phyloP scores from a whole-genome alignment of 2,113 vertebrate species.

The Neofelis nebulosa region DNA sequence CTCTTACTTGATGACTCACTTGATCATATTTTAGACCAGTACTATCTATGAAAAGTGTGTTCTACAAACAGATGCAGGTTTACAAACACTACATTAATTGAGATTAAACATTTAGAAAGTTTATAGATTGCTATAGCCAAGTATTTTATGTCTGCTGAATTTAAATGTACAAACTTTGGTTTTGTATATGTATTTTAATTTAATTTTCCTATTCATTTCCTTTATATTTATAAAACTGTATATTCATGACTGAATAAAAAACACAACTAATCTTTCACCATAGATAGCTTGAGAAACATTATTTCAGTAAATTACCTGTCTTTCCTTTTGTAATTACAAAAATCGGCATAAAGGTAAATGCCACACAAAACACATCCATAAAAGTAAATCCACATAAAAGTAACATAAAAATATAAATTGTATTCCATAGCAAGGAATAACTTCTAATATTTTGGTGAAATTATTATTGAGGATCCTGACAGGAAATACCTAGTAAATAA shows the following conservation, averaged over 20 bases:
- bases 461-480: not conserved
- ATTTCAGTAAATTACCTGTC: not conserved
- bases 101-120: not conserved
- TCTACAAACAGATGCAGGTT: not conserved
- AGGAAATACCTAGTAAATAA: not conserved
- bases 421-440: not conserved
- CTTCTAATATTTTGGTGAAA: not conserved
- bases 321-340: not conserved
- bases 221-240: not conserved
- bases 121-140: not conserved
- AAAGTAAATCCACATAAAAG: not conserved
- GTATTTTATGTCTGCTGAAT: not conserved
- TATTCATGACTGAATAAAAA: not conserved
- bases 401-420: not conserved
- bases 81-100: not conserved
- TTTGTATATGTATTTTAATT: not conserved
- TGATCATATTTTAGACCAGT: not conserved
- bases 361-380: not conserved
- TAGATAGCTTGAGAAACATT: not conserved
- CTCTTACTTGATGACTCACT: not conserved
- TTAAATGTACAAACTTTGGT: not conserved
- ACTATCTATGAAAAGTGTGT: not conserved
- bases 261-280: not conserved
- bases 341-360: not conserved
- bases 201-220: not conserved